These are phyloP conservation scores for Eilema griseolum DNA, from an alignment of 2,888 invertebrate species.

Conservation along the genomic window DNA sequence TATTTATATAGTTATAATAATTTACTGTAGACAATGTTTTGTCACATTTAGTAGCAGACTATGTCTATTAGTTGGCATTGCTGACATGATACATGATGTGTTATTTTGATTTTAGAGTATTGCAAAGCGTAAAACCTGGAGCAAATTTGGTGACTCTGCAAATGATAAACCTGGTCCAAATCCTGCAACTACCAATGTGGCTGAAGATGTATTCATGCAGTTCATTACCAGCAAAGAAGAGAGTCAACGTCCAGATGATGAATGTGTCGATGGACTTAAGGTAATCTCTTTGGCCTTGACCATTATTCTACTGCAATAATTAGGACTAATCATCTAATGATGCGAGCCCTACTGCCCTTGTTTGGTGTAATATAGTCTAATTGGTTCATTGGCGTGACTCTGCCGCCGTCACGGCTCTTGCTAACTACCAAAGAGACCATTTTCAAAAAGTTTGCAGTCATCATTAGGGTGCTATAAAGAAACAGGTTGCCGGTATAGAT, in stretches of 20 bases:
- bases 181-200: conserved; percentile 98
- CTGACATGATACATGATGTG: background rate
- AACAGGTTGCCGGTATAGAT: no score
- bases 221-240: conserved; percentile 96
- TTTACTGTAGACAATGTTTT: background rate
- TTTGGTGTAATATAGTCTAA: no score
- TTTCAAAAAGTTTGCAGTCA: no score
- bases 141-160: conserved; percentile 97
- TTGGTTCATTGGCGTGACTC: no score
- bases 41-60: background rate
- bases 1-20: no score
- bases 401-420: no score
- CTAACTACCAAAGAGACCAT: no score
- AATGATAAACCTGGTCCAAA: conserved; percentile 98
- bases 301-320: background rate
- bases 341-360: no score
- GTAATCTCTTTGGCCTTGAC: conserved; percentile 61
- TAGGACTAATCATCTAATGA: no score
- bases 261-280: conserved; percentile 93
- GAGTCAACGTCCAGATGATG: conserved; percentile 94
- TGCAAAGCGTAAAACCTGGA: conserved; percentile 97
- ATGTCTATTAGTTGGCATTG: background rate
- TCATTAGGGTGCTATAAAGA: no score
- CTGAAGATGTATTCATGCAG: conserved; percentile 98
- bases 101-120: conserved; percentile 87